A percentile compares a stretch with the other conserved stretches of the same genome.
Evolutionary conservation across 1,140 invertebrate species (phyloP).

Genomic region (Tetraneura akinire): DNA sequence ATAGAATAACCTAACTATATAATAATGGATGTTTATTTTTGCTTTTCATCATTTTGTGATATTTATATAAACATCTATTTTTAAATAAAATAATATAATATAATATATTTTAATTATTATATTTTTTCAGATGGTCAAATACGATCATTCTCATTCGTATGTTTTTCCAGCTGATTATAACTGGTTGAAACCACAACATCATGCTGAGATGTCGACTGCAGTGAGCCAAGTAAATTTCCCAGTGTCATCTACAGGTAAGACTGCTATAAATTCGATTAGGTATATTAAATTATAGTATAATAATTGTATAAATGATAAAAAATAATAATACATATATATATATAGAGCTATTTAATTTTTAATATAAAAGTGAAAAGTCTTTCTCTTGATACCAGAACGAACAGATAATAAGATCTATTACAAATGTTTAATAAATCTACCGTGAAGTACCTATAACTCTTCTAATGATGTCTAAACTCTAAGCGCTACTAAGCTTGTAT

Average conservation of each 20-base stretch:
- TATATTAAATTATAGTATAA: neutral
- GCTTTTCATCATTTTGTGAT: too few relatives aligned
- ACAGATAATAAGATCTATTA: slow-evolving; percentile 11
- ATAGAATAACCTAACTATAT: too few relatives aligned
- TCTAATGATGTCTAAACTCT: neutral
- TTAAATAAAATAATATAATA: too few relatives aligned
- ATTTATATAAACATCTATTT: too few relatives aligned
- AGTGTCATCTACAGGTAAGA: slow-evolving; percentile 44
- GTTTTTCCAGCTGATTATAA: slow-evolving; percentile 54
- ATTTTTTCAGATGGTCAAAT: slow-evolving; percentile 35
- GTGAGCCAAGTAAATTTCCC: slow-evolving; percentile 22
- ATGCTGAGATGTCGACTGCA: neutral
- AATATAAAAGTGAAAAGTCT: slow-evolving; percentile 33
- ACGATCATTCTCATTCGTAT: slow-evolving; percentile 48
- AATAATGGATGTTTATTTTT: too few relatives aligned
- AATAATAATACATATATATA: too few relatives aligned
- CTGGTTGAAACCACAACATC: slow-evolving; percentile 48
- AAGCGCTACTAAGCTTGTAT: neutral
- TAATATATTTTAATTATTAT: neutral
- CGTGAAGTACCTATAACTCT: slow-evolving; percentile 5
- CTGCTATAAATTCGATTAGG: neutral
- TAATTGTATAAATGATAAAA: too few relatives aligned
- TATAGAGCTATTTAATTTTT: neutral
- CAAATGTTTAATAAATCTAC: slow-evolving; percentile 10
- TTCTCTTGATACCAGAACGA: slow-evolving; percentile 13